phyloP scores from a whole-genome alignment of 2,888 invertebrate species.

The Eilema griseolum region DNA sequence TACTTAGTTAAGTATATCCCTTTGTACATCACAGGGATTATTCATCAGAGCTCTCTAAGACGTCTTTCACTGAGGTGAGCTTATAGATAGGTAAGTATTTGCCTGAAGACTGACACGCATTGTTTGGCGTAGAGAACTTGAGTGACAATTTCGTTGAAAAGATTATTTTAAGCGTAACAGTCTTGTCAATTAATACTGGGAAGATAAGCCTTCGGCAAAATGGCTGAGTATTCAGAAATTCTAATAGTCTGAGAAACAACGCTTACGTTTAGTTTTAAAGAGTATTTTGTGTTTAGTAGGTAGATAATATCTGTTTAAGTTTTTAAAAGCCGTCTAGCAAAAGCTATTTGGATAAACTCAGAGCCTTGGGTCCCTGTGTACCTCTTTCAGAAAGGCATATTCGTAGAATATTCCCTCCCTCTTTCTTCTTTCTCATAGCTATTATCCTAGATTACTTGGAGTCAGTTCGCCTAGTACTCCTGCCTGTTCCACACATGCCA shows the following conservation, averaged over 20 bases:
- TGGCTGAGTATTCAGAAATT: not conserved
- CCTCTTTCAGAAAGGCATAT: too few relatives aligned
- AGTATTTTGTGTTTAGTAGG: not conserved
- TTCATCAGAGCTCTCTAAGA: not conserved
- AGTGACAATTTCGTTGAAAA: not conserved
- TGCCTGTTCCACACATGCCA: too few relatives aligned
- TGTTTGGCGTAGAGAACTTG: not conserved
- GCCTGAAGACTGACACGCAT: conserved; percentile 1
- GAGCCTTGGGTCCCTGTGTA: too few relatives aligned
- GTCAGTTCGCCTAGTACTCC: too few relatives aligned
- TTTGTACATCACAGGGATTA: not conserved
- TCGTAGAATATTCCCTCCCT: too few relatives aligned
- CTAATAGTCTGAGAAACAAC: not conserved
- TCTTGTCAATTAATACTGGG: not conserved
- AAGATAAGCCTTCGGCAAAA: not conserved
- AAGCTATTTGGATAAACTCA: too few relatives aligned
- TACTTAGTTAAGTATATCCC: not conserved
- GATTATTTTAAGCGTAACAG: not conserved
- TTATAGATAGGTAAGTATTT: not conserved
- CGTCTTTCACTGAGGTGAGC: not conserved
- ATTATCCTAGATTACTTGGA: too few relatives aligned
- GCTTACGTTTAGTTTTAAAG: not conserved
- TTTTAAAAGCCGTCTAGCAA: too few relatives aligned
- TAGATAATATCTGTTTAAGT: too few relatives aligned
- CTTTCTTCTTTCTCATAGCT: too few relatives aligned